Evolutionary conservation across 2,888 invertebrate species (phyloP).

Genomic region (Cryptocheilus praepositus): DNA sequence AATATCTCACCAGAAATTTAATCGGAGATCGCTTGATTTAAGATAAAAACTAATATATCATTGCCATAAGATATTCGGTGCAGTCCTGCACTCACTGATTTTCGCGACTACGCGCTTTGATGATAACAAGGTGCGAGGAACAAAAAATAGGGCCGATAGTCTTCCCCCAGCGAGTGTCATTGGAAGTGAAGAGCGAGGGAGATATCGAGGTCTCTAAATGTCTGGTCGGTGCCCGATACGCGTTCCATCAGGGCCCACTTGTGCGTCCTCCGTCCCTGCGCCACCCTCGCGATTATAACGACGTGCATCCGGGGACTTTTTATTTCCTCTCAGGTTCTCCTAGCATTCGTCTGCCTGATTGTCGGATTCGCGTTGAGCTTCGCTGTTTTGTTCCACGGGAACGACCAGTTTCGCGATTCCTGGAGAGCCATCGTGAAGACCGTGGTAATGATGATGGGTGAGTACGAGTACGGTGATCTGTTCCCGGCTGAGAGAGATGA

Average conservation of each 20-base stretch:
- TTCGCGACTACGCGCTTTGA: no score
- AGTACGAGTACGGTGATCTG: slow-evolving; percentile 76
- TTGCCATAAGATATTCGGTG: no score
- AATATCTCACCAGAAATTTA: no score
- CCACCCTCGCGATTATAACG: slow-evolving; percentile 52
- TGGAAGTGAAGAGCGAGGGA: slow-evolving; percentile 28
- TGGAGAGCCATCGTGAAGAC: slow-evolving; percentile 74
- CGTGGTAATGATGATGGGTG: slow-evolving; percentile 79
- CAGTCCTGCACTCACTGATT: no score
- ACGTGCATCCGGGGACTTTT: slow-evolving; percentile 56
- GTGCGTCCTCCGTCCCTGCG: slow-evolving; percentile 26
- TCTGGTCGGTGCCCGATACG: slow-evolving; percentile 32
- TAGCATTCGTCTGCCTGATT: slow-evolving; percentile 77
- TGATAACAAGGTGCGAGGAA: no score
- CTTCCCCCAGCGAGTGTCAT: slow-evolving; percentile 34
- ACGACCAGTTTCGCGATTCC: slow-evolving; percentile 68
- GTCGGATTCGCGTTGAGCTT: slow-evolving; percentile 78
- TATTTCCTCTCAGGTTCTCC: slow-evolving; percentile 73
- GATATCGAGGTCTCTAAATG: slow-evolving; percentile 33
- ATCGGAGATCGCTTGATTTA: no score
- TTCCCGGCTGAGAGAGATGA: slow-evolving; percentile 58
- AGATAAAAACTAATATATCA: no score
- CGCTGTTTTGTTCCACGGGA: slow-evolving; percentile 76
- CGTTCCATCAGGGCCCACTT: slow-evolving; percentile 41
- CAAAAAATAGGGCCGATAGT: slow-evolving; percentile 9